A percentile compares a stretch with the other conserved stretches of the same genome.
Evolutionary conservation across 2,888 invertebrate genomes (phyloP).

Genomic region (Sipha maydis): DNA sequence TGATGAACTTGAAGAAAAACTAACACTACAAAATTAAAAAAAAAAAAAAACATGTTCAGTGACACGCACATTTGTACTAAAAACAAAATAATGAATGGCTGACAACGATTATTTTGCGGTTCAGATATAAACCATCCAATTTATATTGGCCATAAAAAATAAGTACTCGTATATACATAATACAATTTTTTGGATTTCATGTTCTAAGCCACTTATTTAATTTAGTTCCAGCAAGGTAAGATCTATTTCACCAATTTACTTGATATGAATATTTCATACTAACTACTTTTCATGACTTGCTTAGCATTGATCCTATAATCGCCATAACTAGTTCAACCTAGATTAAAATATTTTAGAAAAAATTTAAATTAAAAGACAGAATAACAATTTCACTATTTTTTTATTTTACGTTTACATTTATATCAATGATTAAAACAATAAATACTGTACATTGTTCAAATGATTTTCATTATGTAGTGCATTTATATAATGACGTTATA

Average conservation of each 20-base stretch:
- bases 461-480: too few relatives aligned
- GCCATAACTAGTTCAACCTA: background rate
- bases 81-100: constrained; percentile 48
- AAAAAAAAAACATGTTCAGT: background rate
- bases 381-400: background rate
- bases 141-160: constrained; percentile 48
- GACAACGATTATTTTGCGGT: constrained; percentile 11
- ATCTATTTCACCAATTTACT: constrained; percentile 31
- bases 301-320: constrained; percentile 6
- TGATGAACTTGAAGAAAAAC: background rate
- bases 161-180: background rate
- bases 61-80: constrained; percentile 11
- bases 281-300: constrained; percentile 28
- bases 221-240: constrained; percentile 27
- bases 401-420: too few relatives aligned
- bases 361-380: background rate
- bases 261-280: constrained; percentile 47
- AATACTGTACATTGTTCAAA: too few relatives aligned
- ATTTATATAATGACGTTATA: too few relatives aligned
- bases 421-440: too few relatives aligned
- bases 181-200: constrained; percentile 40
- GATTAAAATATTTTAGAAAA: background rate
- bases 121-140: constrained; percentile 26
- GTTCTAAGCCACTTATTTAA: constrained; percentile 42
- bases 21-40: background rate